A percentile compares a stretch with the other conserved stretches of the same genome.
Evolutionary conservation across 2,888 invertebrate species (phyloP).

Genomic region (Drosophila anomalipes): DNA sequence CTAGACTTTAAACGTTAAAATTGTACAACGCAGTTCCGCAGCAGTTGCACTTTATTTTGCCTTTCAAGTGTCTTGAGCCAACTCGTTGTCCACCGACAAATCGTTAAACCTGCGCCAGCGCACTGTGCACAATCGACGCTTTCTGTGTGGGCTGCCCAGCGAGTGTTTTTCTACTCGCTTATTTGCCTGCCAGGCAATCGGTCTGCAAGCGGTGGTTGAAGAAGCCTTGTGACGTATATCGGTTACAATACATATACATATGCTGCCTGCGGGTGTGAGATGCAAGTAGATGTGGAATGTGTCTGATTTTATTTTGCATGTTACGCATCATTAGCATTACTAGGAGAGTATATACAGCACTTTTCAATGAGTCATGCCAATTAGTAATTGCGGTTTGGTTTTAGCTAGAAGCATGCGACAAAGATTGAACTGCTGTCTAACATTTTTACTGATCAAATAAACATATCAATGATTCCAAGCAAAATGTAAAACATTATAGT

Average conservation of each 20-base stretch:
- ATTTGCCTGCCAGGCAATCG: neutral
- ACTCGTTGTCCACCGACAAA: constrained; percentile 55
- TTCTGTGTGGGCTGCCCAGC: constrained; percentile 53
- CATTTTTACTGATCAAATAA: neutral
- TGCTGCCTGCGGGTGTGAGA: neutral
- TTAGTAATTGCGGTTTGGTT: neutral
- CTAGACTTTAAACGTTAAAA: constrained; percentile 1
- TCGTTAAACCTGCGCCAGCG: constrained; percentile 76
- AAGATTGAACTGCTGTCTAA: neutral
- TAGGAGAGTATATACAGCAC: neutral
- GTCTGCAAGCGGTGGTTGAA: constrained; percentile 43
- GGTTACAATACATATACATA: neutral
- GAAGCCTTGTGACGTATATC: constrained; percentile 64
- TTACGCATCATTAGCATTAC: constrained; percentile 13
- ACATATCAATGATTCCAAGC: neutral
- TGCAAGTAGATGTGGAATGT: neutral
- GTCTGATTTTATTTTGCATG: neutral
- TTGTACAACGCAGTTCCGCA: constrained; percentile 51
- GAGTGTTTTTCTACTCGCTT: constrained; percentile 17
- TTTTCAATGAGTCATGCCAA: constrained; percentile 6
- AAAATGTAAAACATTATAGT: neutral
- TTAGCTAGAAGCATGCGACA: neutral
- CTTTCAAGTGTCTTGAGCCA: constrained; percentile 50
- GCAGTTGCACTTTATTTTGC: constrained; percentile 60
- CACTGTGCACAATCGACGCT: constrained; percentile 30